A percentile compares a stretch with the other conserved stretches of the same genome.
phyloP scores from a whole-genome alignment of 2,888 invertebrate genomes.

The Sarcophaga subvicina region DNA sequence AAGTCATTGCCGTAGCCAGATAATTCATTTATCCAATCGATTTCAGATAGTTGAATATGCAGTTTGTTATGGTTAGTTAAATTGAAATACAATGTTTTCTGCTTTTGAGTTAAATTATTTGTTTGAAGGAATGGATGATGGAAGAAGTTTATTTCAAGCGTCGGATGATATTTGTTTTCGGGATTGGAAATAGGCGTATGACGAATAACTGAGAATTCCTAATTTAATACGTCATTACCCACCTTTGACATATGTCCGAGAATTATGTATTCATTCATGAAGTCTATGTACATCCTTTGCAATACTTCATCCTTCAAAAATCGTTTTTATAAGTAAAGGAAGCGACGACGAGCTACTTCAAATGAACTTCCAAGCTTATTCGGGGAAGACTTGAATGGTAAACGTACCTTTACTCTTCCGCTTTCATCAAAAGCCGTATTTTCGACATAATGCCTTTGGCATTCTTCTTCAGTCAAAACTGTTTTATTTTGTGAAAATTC shows the following conservation, averaged over 20 bases:
- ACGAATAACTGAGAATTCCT: too few species aligned
- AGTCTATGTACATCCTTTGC: constrained; percentile 27
- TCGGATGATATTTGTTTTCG: too few species aligned
- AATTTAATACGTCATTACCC: background rate
- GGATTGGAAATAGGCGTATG: too few species aligned
- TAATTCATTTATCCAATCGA: too few species aligned
- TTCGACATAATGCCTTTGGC: constrained; percentile 19
- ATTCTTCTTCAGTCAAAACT: constrained; percentile 14
- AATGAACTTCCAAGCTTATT: constrained; percentile 26
- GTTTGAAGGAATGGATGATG: too few species aligned
- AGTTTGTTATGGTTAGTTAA: too few species aligned
- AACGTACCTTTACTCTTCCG: constrained; percentile 20
- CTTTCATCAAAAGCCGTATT: constrained; percentile 1
- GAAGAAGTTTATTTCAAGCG: too few species aligned
- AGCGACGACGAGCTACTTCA: constrained; percentile 44
- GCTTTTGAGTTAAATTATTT: too few species aligned
- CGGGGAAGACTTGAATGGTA: constrained; percentile 17
- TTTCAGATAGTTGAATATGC: too few species aligned
- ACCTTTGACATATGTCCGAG: constrained; percentile 18
- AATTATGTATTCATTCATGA: constrained; percentile 41
- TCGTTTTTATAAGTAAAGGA: constrained; percentile 41
- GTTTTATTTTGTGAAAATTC: background rate
- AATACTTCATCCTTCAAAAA: constrained; percentile 30
- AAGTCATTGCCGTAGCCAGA: too few species aligned
- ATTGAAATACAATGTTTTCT: too few species aligned